A percentile compares a stretch with the other conserved stretches of the same genome.
Conservation (phyloP, 2,113 vertebrate species). For the Protobothrops mucrosquamatus region DNA sequence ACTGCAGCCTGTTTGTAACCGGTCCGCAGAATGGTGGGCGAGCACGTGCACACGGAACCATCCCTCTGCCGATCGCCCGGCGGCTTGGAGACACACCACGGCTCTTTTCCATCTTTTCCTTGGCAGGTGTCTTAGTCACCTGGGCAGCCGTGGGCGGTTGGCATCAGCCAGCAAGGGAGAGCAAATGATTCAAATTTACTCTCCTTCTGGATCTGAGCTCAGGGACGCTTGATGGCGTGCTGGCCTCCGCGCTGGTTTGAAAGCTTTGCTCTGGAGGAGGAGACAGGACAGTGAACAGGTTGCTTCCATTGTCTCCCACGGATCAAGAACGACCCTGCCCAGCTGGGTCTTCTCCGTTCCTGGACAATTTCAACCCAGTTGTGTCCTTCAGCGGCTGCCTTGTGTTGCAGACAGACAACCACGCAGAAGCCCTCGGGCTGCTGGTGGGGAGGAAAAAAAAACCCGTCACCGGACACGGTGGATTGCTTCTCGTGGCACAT, state of each 20-base stretch:
- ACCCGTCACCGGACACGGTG: not conserved
- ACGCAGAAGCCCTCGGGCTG: not conserved
- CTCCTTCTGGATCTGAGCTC: not conserved
- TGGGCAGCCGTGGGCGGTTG: not conserved
- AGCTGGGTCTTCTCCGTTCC: not conserved
- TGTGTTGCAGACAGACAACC: not conserved
- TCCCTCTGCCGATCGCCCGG: too few species aligned
- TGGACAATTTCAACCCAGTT: not conserved
- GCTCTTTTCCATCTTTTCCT: not conserved
- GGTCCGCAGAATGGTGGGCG: not conserved
- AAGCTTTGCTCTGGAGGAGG: not conserved
- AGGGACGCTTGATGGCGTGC: not conserved
- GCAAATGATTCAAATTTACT: not conserved
- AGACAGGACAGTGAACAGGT: fast-evolving
- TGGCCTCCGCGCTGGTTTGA: not conserved
- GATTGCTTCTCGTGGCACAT: not conserved
- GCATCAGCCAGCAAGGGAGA: not conserved
- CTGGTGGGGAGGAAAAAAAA: too few species aligned
- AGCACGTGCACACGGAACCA: too few species aligned
- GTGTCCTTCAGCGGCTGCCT: not conserved
- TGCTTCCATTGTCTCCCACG: not conserved
- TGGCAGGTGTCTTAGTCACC: not conserved
- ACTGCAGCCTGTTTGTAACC: not conserved
- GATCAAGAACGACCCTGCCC: not conserved
- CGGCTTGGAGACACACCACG: too few species aligned